Conservation (phyloP, 37 sponge, comb jelly and placozoan genomes). For the Eunapius fragilis region DNA sequence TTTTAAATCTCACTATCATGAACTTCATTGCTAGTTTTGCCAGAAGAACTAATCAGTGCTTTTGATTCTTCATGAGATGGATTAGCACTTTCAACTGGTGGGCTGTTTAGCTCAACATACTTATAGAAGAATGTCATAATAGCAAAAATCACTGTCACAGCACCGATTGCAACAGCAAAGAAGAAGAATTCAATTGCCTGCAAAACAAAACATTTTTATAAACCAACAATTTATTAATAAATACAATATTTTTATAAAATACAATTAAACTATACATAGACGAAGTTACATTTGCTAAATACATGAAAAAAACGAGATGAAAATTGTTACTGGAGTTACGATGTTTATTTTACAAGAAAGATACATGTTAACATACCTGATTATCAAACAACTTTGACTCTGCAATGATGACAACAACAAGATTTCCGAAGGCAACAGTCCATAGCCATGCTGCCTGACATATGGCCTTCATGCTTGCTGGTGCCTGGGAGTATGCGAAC, state of each 20-base stretch:
- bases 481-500: constrained; percentile 99
- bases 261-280: too few species aligned
- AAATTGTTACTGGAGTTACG: too few species aligned
- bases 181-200: constrained; percentile 91
- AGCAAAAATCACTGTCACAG: constrained; percentile 75
- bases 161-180: constrained; percentile 83
- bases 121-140: constrained; percentile 90
- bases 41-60: constrained; percentile 5
- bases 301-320: too few species aligned
- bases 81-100: neutral
- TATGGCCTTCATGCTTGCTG: constrained; percentile 95
- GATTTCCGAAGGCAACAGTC: constrained; percentile 95
- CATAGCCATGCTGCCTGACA: constrained; percentile 93
- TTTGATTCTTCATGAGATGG: neutral
- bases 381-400: constrained; percentile 73
- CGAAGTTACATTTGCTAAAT: too few species aligned
- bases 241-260: too few species aligned
- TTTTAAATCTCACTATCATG: neutral
- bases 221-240: too few species aligned
- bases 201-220: neutral
- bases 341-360: neutral
- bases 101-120: constrained; percentile 40
- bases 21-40: neutral
- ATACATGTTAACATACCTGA: constrained; percentile 43
- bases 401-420: constrained; percentile 91